Evolutionary conservation across 2,113 vertebrate genomes (phyloP).

Genomic region (Heptranchias perlo): DNA sequence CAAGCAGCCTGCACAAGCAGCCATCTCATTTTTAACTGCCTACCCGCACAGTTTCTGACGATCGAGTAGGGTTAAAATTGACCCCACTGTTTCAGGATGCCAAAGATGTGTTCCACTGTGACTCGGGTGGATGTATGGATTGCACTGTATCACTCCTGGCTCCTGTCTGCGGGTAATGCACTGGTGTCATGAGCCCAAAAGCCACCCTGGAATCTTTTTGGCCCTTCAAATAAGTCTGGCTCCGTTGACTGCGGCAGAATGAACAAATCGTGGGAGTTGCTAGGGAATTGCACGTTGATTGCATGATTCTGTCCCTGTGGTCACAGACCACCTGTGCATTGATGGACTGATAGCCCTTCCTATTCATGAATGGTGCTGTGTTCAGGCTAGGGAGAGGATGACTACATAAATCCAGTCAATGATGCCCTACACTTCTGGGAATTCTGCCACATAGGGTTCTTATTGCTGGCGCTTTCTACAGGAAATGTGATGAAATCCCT

Average conservation of each 20-base stretch:
- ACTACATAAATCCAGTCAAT: not conserved
- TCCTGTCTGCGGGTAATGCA: not conserved
- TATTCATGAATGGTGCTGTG: not conserved
- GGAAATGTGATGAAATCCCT: not conserved
- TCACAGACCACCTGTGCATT: not conserved
- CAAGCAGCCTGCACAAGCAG: not conserved
- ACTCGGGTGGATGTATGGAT: not conserved
- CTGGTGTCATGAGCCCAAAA: not conserved
- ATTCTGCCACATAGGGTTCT: not conserved
- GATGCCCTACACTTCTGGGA: too few relatives aligned
- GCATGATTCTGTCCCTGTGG: not conserved
- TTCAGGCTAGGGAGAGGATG: not conserved
- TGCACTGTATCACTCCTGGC: not conserved
- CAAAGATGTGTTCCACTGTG: not conserved
- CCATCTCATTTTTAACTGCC: not conserved
- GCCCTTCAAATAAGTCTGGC: not conserved
- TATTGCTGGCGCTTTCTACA: not conserved
- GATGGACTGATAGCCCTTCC: not conserved
- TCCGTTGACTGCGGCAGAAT: not conserved
- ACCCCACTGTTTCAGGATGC: not conserved
- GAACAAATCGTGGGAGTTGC: not conserved
- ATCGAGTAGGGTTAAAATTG: too few relatives aligned
- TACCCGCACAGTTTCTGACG: not conserved
- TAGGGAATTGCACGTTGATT: not conserved
- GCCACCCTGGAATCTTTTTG: not conserved